Conservation (phyloP, 2,113 vertebrate species). For the Plecotus auritus region DNA sequence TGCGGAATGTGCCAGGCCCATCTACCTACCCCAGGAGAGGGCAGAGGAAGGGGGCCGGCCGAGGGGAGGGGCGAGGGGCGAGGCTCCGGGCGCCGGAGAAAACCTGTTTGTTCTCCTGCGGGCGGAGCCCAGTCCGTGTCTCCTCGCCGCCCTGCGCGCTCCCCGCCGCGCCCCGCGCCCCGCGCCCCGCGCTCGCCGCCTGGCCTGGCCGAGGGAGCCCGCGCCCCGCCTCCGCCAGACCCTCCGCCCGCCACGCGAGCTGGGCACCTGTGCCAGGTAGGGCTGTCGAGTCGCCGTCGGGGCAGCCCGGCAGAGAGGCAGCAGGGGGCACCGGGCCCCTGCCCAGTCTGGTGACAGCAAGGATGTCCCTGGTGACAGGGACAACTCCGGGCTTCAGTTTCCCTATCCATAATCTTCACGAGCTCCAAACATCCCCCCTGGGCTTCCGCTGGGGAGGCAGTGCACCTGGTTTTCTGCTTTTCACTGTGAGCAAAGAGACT, state of each 20-base stretch:
- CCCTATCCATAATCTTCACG: neutral
- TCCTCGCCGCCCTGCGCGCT: slow-evolving; percentile 74
- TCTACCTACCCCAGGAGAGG: slow-evolving; percentile 70
- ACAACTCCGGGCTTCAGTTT: neutral
- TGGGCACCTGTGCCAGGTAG: slow-evolving; percentile 68
- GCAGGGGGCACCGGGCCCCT: neutral
- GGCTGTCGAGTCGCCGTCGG: slow-evolving; percentile 37
- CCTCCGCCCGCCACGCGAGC: neutral
- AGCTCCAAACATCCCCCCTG: neutral
- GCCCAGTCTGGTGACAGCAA: neutral
- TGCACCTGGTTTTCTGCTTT: neutral
- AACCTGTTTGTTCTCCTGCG: slow-evolving; percentile 83
- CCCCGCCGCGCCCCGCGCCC: slow-evolving; percentile 54
- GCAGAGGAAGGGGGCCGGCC: slow-evolving; percentile 63
- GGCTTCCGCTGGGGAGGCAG: neutral
- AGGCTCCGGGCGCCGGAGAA: slow-evolving; percentile 63
- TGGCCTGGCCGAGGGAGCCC: neutral
- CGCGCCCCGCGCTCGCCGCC: neutral
- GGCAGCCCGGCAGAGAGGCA: neutral
- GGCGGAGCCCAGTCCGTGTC: slow-evolving; percentile 77
- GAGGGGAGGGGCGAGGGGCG: slow-evolving; percentile 73
- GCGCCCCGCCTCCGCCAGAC: neutral
- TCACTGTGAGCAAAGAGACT: neutral
- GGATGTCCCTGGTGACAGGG: neutral
- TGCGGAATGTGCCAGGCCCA: slow-evolving; percentile 76